phyloP scores from a whole-genome alignment of 2,888 invertebrate genomes.

The Geophilus truncorum region DNA sequence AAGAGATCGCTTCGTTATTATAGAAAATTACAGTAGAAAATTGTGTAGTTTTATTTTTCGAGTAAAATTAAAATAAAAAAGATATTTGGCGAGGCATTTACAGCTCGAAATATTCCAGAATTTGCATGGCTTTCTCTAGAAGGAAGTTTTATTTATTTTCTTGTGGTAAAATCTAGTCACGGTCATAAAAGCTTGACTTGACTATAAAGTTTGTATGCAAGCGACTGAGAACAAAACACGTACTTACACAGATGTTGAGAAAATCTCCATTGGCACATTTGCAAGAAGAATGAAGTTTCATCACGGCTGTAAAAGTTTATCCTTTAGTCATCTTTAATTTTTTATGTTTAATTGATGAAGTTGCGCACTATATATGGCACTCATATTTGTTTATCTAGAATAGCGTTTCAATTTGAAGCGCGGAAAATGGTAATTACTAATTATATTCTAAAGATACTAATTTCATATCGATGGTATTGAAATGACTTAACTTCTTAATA shows the following conservation, averaged over 20 bases:
- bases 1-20: no score
- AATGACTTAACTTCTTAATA: background rate
- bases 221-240: slow-evolving; percentile 25
- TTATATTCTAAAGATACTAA: no score
- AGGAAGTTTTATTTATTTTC: slow-evolving; percentile 12
- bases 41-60: background rate
- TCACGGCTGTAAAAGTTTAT: background rate
- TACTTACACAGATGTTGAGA: slow-evolving; percentile 6
- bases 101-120: background rate
- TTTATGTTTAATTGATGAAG: slow-evolving; percentile 5
- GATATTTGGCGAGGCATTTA: no score
- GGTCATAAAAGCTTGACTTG: slow-evolving; percentile 25
- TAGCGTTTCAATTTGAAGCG: no score
- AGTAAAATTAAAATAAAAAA: no score
- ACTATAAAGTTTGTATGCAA: slow-evolving; percentile 13
- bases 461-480: background rate
- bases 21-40: no score
- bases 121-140: background rate
- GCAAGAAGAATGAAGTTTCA: background rate
- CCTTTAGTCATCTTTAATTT: background rate
- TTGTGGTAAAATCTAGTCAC: slow-evolving; percentile 27
- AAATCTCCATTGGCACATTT: slow-evolving; percentile 13
- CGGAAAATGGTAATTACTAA: no score
- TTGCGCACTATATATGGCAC: background rate
- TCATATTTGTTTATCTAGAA: no score